Base-by-base conservation (phyloP, 2,113 vertebrate species). In the Neomonachus schauinslandi region DNA sequence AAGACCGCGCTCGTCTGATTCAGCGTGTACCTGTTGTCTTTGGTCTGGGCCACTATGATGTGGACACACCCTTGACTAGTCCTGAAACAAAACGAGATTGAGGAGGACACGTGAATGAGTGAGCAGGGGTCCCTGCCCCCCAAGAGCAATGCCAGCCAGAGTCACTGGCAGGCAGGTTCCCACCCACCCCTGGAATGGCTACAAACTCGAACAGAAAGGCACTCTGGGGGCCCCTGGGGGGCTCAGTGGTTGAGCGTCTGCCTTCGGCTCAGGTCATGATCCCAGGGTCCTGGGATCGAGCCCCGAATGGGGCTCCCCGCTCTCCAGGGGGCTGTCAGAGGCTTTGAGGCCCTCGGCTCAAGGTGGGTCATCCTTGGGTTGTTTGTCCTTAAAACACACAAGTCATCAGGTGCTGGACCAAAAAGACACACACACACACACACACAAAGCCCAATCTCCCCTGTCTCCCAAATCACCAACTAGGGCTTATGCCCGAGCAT, bases 1-100 rank as follows among this genome's bases (percentile, higher is more conserved):
- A 99, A 99, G 95, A 99, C 99, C 0, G 99, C 99, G 42, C 99
- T 99, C 4, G 99, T 99, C 98, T 99, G 99, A 97, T 99, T 98
- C 97, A 99, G 99, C 0, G 99, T 99, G 98, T 99, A 99, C 87
- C 99, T 99, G 97, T 97, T 99, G 97, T 99, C 99, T 95, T 99
- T 99, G 59, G 99, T 99, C 99, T 99, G 99, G 10, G 99, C 99
- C 98, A 99, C 99, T 11, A 99, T 99, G 99, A 99, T 99, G 98
- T 99, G 99, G 65, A 99, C 99, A 7, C 99, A 99, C 36, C 99
- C 99, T 97, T 99, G 99, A 97, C 99, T 99, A 55, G 99, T 99
- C 99, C 99, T 99, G 97, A 49, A 39, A 92, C 7, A 90, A 84
- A 89, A 42, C 79, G 57, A 83, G 96, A 26, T 5, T 21, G 86